Percentiles rank a stretch among this genome's conserved stretches.
These are phyloP conservation scores for Thera obeliscata DNA, from an alignment of 2,888 invertebrate species.

Conservation along the genomic window DNA sequence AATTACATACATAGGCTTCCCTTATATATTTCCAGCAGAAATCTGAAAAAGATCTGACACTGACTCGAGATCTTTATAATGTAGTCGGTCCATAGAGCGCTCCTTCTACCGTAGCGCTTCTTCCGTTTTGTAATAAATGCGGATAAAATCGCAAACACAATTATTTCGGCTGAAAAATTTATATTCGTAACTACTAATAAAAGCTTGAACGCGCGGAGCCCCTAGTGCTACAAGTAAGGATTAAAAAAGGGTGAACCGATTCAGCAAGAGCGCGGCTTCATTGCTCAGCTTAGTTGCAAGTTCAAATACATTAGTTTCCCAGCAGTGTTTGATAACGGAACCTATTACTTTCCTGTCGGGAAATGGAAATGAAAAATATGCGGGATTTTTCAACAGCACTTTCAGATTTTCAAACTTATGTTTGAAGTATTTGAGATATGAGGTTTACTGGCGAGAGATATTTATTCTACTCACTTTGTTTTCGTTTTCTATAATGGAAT, in stretches of 20 bases:
- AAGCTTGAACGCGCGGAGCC: background rate
- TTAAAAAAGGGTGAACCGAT: background rate
- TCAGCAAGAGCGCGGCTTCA: background rate
- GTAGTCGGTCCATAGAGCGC: no score
- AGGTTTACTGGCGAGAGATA: slow-evolving; percentile 1
- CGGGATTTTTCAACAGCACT: slow-evolving; percentile 20
- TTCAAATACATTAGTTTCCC: slow-evolving; percentile 23
- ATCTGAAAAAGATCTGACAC: no score
- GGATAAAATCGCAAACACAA: no score
- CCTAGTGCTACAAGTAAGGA: background rate
- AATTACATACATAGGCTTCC: no score
- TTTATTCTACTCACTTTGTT: background rate
- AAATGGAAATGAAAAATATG: slow-evolving; percentile 22
- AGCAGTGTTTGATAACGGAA: slow-evolving; percentile 29
- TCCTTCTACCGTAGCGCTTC: no score
- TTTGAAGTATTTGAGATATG: slow-evolving; percentile 6
- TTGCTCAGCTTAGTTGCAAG: slow-evolving; percentile 8
- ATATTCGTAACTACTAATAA: background rate
- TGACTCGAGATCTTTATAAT: no score
- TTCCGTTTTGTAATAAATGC: no score
- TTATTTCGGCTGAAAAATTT: no score
- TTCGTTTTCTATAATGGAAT: background rate
- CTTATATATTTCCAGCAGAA: no score
- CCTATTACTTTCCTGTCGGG: slow-evolving; percentile 33
- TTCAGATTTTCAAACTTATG: slow-evolving; percentile 17